phyloP scores from a whole-genome alignment of 2,797 vertebrate species.

The Euphonia xanthogaster region DNA sequence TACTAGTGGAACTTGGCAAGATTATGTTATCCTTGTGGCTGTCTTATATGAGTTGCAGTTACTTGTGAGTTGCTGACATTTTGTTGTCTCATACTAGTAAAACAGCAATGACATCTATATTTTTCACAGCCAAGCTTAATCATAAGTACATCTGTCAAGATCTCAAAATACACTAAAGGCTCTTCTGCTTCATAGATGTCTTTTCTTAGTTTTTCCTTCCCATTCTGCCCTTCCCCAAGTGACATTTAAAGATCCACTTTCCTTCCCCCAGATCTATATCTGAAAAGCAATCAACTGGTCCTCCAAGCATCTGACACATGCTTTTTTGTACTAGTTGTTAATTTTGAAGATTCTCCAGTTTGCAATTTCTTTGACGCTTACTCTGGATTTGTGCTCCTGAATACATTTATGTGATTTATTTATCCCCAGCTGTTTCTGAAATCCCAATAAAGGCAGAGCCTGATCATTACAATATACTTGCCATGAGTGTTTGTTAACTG shows the following conservation, averaged over 20 bases:
- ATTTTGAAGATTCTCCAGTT: conserved; percentile 10
- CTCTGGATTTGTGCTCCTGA: conserved; percentile 51
- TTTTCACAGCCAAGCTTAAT: neutral
- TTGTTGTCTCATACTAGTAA: neutral
- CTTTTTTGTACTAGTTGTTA: neutral
- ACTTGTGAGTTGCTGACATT: neutral
- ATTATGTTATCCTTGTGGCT: neutral
- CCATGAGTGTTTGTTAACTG: conserved; percentile 9
- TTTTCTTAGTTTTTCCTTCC: neutral
- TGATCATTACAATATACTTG: neutral
- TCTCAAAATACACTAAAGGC: neutral
- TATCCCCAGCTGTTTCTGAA: conserved; percentile 15
- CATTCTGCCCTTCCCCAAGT: neutral
- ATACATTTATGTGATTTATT: conserved; percentile 56
- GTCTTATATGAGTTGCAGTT: neutral
- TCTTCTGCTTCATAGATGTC: neutral
- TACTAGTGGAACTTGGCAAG: neutral
- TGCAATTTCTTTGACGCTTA: conserved; percentile 31
- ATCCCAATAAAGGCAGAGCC: neutral
- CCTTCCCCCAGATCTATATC: neutral
- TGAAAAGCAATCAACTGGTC: neutral
- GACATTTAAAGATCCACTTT: neutral
- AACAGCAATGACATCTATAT: neutral
- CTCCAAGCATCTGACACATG: neutral
- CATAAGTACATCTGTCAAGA: neutral